Evolutionary conservation across 1,140 invertebrate genomes (phyloP).

Genomic region (Cotesia glomerata): DNA sequence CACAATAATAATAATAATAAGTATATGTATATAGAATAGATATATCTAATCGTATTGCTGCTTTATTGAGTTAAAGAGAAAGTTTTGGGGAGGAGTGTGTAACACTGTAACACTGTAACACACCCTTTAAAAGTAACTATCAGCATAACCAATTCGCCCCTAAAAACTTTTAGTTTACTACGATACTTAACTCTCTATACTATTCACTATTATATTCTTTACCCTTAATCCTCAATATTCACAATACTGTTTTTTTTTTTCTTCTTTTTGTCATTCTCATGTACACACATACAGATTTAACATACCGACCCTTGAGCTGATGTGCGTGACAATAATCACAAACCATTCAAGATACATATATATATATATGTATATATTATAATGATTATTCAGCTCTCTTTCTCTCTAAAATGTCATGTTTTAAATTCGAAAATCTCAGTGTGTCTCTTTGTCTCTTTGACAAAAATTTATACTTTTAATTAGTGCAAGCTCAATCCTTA

Average conservation of each 20-base stretch:
- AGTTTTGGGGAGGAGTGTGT: slow-evolving; percentile 6
- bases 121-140: slow-evolving; percentile 25
- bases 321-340: too few species aligned
- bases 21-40: slow-evolving; percentile 32
- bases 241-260: background rate
- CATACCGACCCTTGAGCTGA: background rate
- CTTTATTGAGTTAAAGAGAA: slow-evolving; percentile 32
- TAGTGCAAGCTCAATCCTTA: too few species aligned
- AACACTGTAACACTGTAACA: background rate
- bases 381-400: background rate
- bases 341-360: too few species aligned
- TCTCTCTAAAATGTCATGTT: too few species aligned
- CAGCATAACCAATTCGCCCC: slow-evolving; percentile 15
- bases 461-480: too few species aligned
- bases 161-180: too few species aligned
- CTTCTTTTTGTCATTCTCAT: background rate
- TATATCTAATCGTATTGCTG: slow-evolving; percentile 35
- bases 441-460: too few species aligned
- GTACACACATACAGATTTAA: background rate
- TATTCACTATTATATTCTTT: background rate
- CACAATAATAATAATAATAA: slow-evolving; percentile 8
- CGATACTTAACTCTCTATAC: slow-evolving; percentile 11
- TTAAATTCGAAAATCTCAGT: too few species aligned
- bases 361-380: too few species aligned
- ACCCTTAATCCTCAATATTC: too few species aligned